Percentiles rank a stretch among this genome's conserved stretches.
Evolutionary conservation across 2,888 invertebrate genomes (phyloP).

Genomic region (Tipula unca): DNA sequence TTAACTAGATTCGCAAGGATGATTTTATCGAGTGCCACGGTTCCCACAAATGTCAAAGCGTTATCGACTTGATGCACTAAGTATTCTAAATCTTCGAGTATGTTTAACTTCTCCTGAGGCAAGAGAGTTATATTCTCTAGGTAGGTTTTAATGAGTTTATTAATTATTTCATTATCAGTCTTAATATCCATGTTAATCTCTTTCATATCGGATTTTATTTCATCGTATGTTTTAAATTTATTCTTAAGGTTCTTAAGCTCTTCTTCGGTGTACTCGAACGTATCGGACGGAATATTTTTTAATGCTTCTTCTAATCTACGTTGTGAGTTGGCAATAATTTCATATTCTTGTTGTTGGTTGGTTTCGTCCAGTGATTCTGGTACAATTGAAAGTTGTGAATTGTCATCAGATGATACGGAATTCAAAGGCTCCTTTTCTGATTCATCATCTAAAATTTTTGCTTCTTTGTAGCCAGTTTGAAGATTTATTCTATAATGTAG

Average conservation of each 20-base stretch:
- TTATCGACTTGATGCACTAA: slow-evolving; percentile 72
- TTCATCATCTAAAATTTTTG: slow-evolving; percentile 54
- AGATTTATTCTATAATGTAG: slow-evolving; percentile 67
- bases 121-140: slow-evolving; percentile 35
- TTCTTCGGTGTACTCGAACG: slow-evolving; percentile 33
- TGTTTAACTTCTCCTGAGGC: slow-evolving; percentile 27
- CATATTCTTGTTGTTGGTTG: neutral
- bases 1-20: slow-evolving; percentile 56
- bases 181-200: slow-evolving; percentile 54
- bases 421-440: slow-evolving; percentile 27
- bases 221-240: slow-evolving; percentile 50
- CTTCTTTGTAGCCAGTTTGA: slow-evolving; percentile 64
- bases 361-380: neutral
- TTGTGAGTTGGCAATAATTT: neutral
- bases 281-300: slow-evolving; percentile 40
- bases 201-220: slow-evolving; percentile 56
- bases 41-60: slow-evolving; percentile 57
- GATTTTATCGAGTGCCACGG: slow-evolving; percentile 52
- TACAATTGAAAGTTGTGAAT: slow-evolving; percentile 23
- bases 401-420: slow-evolving; percentile 21
- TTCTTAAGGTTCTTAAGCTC: slow-evolving; percentile 36
- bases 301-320: slow-evolving; percentile 35
- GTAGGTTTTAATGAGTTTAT: slow-evolving; percentile 43
- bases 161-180: slow-evolving; percentile 58
- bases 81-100: slow-evolving; percentile 58